A percentile compares a stretch with the other conserved stretches of the same genome.
These are phyloP conservation scores for Dicycla oo DNA, from an alignment of 2,888 invertebrate species.

Conservation along the genomic window DNA sequence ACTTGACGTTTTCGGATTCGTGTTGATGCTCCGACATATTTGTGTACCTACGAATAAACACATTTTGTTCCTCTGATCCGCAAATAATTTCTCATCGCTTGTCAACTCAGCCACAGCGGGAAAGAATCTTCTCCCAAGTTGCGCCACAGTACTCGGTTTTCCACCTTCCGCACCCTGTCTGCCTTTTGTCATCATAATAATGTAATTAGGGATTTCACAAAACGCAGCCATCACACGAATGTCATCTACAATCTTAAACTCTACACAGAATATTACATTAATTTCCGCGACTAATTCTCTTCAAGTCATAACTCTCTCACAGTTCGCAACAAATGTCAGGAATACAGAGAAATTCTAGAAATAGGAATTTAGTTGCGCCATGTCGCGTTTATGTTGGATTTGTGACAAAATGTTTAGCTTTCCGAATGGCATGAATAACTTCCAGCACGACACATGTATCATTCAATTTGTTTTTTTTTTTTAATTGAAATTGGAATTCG, in stretches of 20 bases:
- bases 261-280: constrained; percentile 1
- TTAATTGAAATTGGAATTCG: constrained; percentile 17
- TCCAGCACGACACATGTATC: constrained; percentile 8
- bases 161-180: not conserved
- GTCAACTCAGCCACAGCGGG: not conserved
- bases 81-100: not conserved
- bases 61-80: not conserved
- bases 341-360: constrained; percentile 1
- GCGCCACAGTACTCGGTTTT: not conserved
- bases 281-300: constrained; percentile 1
- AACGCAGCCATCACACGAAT: not conserved
- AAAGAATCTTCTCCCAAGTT: not conserved
- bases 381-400: not conserved
- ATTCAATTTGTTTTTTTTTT: constrained; percentile 25
- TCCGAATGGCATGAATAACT: constrained; percentile 17
- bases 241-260: constrained; percentile 6
- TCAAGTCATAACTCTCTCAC: constrained; percentile 4
- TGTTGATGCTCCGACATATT: too few species aligned
- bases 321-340: constrained; percentile 14
- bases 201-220: not conserved
- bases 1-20: too few species aligned
- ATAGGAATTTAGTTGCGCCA: not conserved
- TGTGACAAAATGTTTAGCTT: constrained; percentile 33
- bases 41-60: too few species aligned
- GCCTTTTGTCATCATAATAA: constrained; percentile 6